Evolutionary conservation across 2,113 vertebrate species (phyloP).

Genomic region (Prochilodus magdalenae): DNA sequence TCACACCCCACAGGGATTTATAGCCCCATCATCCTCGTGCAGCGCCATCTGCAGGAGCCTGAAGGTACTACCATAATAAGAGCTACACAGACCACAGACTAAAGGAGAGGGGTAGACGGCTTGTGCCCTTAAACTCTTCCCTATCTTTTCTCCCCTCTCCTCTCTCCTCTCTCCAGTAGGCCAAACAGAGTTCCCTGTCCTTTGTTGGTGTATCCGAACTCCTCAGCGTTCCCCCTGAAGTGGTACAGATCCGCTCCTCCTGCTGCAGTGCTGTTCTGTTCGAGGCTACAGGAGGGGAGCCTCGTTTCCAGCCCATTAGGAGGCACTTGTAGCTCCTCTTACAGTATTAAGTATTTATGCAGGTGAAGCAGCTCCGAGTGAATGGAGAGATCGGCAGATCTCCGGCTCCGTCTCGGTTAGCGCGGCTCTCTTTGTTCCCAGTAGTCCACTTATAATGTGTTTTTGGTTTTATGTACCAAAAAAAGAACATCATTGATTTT

Average conservation of each 20-base stretch:
- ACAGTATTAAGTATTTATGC: not conserved
- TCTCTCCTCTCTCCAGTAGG: not conserved
- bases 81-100: too few relatives aligned
- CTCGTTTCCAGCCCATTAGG: slow-evolving; percentile 59
- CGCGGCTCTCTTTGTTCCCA: not conserved
- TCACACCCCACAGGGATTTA: too few relatives aligned
- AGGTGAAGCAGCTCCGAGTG: slow-evolving; percentile 9
- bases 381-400: slow-evolving; percentile 33
- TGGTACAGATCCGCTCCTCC: not conserved
- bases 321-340: slow-evolving; percentile 23
- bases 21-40: too few relatives aligned
- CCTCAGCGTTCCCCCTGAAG: not conserved
- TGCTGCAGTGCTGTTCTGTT: not conserved
- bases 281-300: slow-evolving; percentile 37
- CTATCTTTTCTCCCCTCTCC: not conserved
- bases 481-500: too few relatives aligned
- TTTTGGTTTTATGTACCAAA: too few relatives aligned
- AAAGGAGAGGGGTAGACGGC: too few relatives aligned
- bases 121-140: too few relatives aligned
- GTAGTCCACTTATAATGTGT: not conserved
- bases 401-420: slow-evolving; percentile 17
- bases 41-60: too few relatives aligned
- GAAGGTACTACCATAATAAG: too few relatives aligned
- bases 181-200: not conserved
- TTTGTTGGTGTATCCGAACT: not conserved